Conservation (phyloP, 37 sponge, comb jelly and placozoan species). For the Halichondria panicea region DNA sequence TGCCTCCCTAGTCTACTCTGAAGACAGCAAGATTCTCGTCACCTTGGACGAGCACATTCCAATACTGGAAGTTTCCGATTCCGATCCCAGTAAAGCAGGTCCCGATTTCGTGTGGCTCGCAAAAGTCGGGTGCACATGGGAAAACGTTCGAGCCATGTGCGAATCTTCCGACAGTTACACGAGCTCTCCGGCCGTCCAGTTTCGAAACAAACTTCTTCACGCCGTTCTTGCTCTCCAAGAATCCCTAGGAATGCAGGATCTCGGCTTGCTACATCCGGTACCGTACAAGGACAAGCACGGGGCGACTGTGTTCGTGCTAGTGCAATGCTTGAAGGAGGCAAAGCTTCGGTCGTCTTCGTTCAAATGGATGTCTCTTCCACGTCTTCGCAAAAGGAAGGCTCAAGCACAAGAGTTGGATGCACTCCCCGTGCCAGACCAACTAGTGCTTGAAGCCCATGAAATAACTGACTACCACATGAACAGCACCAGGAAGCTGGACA, state of each 20-base stretch:
- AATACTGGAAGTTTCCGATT: constrained; percentile 72
- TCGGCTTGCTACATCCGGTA: constrained; percentile 65
- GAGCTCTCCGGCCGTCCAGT: constrained; percentile 62
- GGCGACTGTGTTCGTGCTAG: constrained; percentile 58
- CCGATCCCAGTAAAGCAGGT: constrained; percentile 42
- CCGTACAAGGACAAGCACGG: constrained; percentile 62
- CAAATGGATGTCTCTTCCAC: constrained; percentile 26
- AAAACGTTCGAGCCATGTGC: constrained; percentile 48
- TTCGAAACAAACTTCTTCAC: constrained; percentile 53
- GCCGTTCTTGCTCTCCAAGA: constrained; percentile 49
- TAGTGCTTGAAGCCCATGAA: constrained; percentile 35
- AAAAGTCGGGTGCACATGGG: constrained; percentile 81
- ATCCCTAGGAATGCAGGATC: constrained; percentile 39
- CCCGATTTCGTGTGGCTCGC: constrained; percentile 77
- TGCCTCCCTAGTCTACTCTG: constrained; percentile 54
- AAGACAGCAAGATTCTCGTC: constrained; percentile 57
- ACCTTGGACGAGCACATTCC: constrained; percentile 77
- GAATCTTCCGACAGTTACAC: constrained; percentile 48
- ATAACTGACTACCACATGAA: constrained; percentile 39
- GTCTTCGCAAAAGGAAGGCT: constrained; percentile 29
- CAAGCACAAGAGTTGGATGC: constrained; percentile 4
- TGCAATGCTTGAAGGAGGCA: constrained; percentile 39
- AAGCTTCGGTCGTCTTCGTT: neutral
- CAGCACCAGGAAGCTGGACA: constrained; percentile 16
- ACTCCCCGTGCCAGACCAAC: constrained; percentile 39